Percentiles rank a stretch among this genome's conserved stretches.
phyloP scores from a whole-genome alignment of 2,797 vertebrate genomes.

The Halcyon smyrnensis region DNA sequence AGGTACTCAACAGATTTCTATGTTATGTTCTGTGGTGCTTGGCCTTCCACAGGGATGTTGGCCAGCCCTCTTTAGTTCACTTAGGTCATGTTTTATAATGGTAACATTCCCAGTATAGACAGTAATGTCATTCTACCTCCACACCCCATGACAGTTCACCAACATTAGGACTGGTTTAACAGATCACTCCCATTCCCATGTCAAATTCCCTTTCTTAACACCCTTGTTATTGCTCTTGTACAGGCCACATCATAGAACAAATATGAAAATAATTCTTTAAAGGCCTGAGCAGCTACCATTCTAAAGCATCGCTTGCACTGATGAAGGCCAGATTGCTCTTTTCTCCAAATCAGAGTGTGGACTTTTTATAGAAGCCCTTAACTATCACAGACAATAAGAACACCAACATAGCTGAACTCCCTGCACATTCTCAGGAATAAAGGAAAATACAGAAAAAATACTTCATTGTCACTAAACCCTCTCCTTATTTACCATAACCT shows the following conservation, averaged over 20 bases:
- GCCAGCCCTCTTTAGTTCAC: neutral
- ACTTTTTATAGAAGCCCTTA: neutral
- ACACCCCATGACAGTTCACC: neutral
- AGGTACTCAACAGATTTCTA: neutral
- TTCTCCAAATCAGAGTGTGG: neutral
- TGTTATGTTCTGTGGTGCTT: neutral
- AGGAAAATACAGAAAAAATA: neutral
- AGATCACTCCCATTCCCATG: neutral
- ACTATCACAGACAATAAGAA: neutral
- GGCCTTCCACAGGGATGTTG: neutral
- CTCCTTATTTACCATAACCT: neutral
- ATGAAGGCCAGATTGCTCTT: neutral
- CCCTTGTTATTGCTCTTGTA: neutral
- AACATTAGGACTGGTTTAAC: neutral
- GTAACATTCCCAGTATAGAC: neutral
- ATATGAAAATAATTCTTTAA: neutral
- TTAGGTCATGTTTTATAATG: slow-evolving; percentile 9
- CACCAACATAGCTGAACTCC: neutral
- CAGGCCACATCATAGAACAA: neutral
- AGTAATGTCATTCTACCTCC: neutral
- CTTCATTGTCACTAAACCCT: neutral
- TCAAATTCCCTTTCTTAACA: neutral
- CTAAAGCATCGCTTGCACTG: neutral
- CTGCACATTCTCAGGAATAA: accelerated
- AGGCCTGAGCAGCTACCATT: neutral